A percentile compares a stretch with the other conserved stretches of the same genome.
phyloP scores from a whole-genome alignment of 2,888 invertebrate species.

The Pecten maximus region DNA sequence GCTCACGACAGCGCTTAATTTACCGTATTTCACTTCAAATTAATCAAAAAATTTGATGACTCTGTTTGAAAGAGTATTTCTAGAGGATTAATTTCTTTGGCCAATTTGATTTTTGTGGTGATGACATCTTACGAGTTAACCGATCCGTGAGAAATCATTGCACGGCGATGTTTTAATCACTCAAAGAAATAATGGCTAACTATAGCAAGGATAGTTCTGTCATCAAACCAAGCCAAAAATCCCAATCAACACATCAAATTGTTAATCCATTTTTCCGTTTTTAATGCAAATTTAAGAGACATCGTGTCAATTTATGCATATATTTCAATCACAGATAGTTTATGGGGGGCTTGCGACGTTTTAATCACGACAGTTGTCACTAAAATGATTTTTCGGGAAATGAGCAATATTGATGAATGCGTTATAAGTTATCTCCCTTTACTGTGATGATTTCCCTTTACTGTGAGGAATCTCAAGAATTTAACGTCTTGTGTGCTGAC shows the following conservation, averaged over 20 bases:
- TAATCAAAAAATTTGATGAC: constrained; percentile 9
- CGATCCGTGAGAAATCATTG: not conserved
- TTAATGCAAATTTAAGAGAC: too few relatives aligned
- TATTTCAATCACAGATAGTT: too few relatives aligned
- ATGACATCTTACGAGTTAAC: not conserved
- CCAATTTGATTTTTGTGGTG: not conserved
- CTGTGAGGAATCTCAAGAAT: too few relatives aligned
- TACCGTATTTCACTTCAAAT: constrained; percentile 7
- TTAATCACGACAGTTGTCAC: not conserved
- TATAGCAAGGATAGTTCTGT: not conserved
- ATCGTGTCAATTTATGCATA: too few relatives aligned
- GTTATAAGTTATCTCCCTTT: too few relatives aligned
- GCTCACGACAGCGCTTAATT: not conserved
- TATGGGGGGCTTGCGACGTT: too few relatives aligned
- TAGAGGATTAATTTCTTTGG: not conserved
- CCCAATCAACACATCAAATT: not conserved
- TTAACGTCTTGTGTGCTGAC: too few relatives aligned
- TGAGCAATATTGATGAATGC: not conserved
- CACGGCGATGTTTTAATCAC: not conserved
- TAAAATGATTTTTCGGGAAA: not conserved
- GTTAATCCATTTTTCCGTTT: too few relatives aligned
- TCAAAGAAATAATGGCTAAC: not conserved
- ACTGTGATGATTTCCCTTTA: too few relatives aligned
- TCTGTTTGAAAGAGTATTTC: not conserved
- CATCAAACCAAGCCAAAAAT: not conserved